Percentiles rank a stretch among this genome's conserved stretches.
Conservation (phyloP, 2,888 invertebrate genomes). For the Himalopsyche anomala region DNA sequence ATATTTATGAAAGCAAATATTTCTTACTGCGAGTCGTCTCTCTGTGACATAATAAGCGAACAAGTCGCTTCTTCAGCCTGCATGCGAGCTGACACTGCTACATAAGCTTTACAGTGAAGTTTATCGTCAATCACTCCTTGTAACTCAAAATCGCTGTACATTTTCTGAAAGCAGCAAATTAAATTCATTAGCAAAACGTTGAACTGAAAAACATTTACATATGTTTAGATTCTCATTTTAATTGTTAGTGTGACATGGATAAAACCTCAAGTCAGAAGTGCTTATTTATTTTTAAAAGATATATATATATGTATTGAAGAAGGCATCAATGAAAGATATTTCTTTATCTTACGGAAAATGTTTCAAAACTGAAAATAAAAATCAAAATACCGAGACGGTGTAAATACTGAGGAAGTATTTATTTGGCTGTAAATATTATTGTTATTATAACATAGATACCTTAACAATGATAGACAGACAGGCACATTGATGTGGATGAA, state of each 20-base stretch:
- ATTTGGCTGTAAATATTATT: background rate
- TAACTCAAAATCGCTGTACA: conserved; percentile 98
- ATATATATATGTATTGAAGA: too few relatives aligned
- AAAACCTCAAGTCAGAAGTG: too few relatives aligned
- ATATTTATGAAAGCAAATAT: background rate
- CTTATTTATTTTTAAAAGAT: too few relatives aligned
- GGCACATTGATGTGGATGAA: conserved; percentile 98
- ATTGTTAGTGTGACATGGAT: too few relatives aligned
- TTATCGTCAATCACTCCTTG: conserved; percentile 99
- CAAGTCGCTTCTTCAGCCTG: conserved; percentile 98
- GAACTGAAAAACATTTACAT: too few relatives aligned
- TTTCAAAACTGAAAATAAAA: too few relatives aligned
- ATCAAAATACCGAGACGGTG: background rate
- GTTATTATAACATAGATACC: conserved; percentile 74
- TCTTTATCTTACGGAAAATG: too few relatives aligned
- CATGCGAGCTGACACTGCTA: conserved; percentile 94
- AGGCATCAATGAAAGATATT: too few relatives aligned
- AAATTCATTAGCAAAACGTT: background rate
- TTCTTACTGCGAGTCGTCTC: conserved; percentile 72
- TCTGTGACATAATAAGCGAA: conserved; percentile 89
- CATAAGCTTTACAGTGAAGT: conserved; percentile 96
- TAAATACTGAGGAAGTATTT: background rate
- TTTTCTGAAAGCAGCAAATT: conserved; percentile 84
- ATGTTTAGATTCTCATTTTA: too few relatives aligned
- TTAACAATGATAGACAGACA: conserved; percentile 97